phyloP scores from a whole-genome alignment of 2,113 vertebrate genomes.

The Microtus oregoni region DNA sequence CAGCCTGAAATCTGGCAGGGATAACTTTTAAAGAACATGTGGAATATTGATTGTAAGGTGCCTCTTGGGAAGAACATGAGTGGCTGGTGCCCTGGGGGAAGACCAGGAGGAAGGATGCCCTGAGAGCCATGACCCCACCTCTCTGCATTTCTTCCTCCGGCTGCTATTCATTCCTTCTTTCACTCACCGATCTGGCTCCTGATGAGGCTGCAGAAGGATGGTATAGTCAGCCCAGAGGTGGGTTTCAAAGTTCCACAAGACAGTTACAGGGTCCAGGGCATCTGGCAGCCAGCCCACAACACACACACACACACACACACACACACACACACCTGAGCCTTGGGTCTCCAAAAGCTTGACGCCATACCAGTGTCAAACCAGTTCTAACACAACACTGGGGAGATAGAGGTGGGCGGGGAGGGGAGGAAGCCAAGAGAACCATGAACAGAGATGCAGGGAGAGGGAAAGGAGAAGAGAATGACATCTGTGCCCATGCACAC shows the following conservation, averaged over 20 bases:
- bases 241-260: neutral
- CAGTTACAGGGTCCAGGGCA: neutral
- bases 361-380: neutral
- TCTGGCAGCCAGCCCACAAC: neutral
- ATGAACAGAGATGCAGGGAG: neutral
- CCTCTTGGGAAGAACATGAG: neutral
- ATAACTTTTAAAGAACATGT: neutral
- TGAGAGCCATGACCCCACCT: accelerated
- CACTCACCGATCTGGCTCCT: neutral
- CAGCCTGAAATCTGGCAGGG: no score
- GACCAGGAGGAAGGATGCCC: no score
- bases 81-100: neutral
- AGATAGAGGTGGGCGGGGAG: accelerated
- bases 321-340: neutral
- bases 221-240: neutral
- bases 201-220: neutral
- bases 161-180: neutral
- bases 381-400: neutral
- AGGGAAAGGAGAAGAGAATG: no score
- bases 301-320: neutral
- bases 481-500: neutral
- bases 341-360: neutral
- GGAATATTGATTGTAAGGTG: no score
- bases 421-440: neutral
- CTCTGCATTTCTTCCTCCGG: neutral